phyloP scores from a whole-genome alignment of 2,797 vertebrate species.

The Takifugu ocellatus region DNA sequence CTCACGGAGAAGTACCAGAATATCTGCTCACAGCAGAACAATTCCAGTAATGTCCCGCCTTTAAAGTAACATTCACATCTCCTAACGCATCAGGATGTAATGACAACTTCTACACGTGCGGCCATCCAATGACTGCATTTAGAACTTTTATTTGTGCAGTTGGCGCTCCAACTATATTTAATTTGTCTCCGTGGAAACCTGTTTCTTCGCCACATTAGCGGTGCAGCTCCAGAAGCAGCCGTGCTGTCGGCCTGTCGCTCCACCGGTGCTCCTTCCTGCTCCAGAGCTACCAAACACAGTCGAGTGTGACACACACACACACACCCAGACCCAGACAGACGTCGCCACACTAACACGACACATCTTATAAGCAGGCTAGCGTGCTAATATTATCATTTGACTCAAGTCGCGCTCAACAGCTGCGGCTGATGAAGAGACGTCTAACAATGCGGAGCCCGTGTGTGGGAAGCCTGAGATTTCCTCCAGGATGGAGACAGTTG shows the following conservation, averaged over 20 bases:
- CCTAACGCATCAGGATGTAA: not conserved
- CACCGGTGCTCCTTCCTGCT: not conserved
- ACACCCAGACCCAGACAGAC: not conserved
- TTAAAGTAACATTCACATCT: conserved; percentile 14
- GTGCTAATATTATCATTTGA: conserved; percentile 13
- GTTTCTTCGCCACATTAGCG: conserved; percentile 43
- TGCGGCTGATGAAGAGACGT: conserved; percentile 3
- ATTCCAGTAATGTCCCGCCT: conserved; percentile 9
- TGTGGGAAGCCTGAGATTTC: not conserved
- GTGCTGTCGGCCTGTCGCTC: conserved; percentile 1
- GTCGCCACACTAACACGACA: conserved; percentile 8
- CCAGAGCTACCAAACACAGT: conserved; percentile 1
- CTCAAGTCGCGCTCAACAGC: conserved; percentile 6
- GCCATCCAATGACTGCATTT: conserved; percentile 28
- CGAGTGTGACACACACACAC: not conserved
- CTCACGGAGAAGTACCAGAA: conserved; percentile 41
- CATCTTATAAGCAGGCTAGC: conserved; percentile 3
- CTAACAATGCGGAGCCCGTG: conserved; percentile 8
- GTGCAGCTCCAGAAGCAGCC: conserved; percentile 23
- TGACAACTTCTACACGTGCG: conserved; percentile 12
- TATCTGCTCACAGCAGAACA: conserved; percentile 12
- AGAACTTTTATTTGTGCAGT: conserved; percentile 63
- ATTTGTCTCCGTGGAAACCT: conserved; percentile 60
- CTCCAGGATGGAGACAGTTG: not conserved
- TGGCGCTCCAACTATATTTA: conserved; percentile 60